Percentiles rank a stretch among this genome's conserved stretches.
These are phyloP conservation scores for Nasua narica DNA, from an alignment of 2,797 vertebrate species.

Conservation along the genomic window DNA sequence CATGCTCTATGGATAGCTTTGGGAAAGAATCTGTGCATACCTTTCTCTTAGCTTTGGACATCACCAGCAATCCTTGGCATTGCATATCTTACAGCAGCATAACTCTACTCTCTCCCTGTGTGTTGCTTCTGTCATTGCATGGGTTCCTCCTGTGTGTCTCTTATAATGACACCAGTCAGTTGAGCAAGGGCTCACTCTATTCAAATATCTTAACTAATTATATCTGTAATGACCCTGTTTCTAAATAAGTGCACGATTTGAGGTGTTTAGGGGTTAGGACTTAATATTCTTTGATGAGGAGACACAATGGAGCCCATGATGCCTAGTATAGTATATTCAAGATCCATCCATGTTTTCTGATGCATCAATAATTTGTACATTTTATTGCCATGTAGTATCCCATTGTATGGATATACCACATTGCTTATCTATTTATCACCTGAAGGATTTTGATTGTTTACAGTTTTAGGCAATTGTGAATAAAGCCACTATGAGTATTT, in stretches of 20 bases:
- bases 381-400: not conserved
- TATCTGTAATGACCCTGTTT: not conserved
- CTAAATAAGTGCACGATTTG: not conserved
- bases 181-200: not conserved
- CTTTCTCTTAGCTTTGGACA: not conserved
- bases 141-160: not conserved
- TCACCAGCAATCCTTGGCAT: not conserved
- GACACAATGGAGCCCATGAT: not conserved
- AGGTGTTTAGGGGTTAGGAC: not conserved
- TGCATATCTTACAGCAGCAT: not conserved
- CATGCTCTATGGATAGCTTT: not conserved
- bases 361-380: not conserved
- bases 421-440: not conserved
- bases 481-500: slow-evolving; percentile 1
- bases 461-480: not conserved
- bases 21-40: not conserved
- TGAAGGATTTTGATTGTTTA: not conserved
- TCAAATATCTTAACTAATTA: not conserved
- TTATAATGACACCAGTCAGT: not conserved
- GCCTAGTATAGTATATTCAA: not conserved
- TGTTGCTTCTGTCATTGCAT: not conserved
- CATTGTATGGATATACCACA: not conserved
- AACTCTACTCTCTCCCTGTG: not conserved
- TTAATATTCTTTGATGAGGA: not conserved
- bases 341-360: not conserved